phyloP scores from a whole-genome alignment of 2,113 vertebrate genomes.

The Sitta europaea region DNA sequence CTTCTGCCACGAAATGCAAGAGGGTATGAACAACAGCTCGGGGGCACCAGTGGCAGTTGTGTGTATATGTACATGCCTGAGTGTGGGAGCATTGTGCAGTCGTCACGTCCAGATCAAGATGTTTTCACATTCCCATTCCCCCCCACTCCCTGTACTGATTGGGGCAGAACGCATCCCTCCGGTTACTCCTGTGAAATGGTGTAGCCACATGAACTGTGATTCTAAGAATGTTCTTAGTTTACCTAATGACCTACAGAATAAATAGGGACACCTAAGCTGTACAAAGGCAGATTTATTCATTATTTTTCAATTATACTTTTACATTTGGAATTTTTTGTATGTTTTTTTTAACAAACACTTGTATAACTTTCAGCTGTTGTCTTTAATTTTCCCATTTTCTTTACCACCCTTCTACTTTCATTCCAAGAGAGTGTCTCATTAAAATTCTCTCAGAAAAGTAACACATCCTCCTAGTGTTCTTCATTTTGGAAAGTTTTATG shows the following conservation, averaged over 20 bases:
- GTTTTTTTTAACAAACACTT: slow-evolving; percentile 36
- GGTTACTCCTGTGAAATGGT: background rate
- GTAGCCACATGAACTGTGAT: background rate
- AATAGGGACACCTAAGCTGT: slow-evolving; percentile 45
- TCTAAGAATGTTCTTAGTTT: background rate
- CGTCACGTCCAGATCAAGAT: background rate
- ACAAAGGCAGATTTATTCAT: slow-evolving; percentile 26
- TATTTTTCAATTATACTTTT: slow-evolving; percentile 26
- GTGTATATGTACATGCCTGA: background rate
- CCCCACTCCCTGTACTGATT: no score
- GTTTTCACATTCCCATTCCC: background rate
- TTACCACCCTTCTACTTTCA: background rate
- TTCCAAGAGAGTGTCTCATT: background rate
- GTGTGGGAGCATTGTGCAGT: background rate
- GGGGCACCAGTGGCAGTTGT: background rate
- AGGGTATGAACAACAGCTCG: background rate
- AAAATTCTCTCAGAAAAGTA: slow-evolving; percentile 50
- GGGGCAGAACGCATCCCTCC: background rate
- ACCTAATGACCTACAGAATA: background rate
- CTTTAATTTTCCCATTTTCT: slow-evolving; percentile 30
- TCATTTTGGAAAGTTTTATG: slow-evolving; percentile 26
- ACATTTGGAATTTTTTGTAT: background rate
- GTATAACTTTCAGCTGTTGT: background rate
- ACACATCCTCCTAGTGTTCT: slow-evolving; percentile 36
- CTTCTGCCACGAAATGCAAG: slow-evolving; percentile 18